These are phyloP conservation scores for Montifringilla adamsi DNA, from an alignment of 2,113 vertebrate genomes.

Conservation along the genomic window DNA sequence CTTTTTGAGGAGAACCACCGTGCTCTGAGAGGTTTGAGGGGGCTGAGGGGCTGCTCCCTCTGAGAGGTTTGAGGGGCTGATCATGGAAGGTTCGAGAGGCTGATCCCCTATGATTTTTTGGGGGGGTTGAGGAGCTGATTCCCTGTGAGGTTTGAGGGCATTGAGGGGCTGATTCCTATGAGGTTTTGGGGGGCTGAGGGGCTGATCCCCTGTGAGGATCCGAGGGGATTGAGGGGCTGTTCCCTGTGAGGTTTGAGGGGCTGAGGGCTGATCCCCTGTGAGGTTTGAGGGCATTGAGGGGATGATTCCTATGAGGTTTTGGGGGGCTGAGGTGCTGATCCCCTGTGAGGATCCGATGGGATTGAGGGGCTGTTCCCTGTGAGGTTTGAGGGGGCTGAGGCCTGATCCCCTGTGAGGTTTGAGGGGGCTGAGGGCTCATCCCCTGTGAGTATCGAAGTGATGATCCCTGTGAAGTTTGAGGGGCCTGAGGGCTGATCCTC, in stretches of 20 bases:
- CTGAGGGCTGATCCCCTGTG: not conserved
- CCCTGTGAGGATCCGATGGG: not conserved
- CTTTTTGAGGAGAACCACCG: not conserved
- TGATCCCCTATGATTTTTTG: not conserved
- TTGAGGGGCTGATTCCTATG: no score
- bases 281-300: not conserved
- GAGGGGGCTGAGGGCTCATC: not conserved
- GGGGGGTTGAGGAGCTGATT: not conserved
- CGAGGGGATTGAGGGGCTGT: not conserved
- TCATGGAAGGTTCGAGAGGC: not conserved
- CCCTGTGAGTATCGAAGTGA: no score
- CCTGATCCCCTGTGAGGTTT: not conserved
- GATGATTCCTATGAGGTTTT: accelerated
- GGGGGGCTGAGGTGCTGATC: not conserved
- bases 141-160: accelerated
- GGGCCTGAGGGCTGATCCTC: no score
- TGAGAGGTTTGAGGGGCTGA: not conserved
- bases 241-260: no score
- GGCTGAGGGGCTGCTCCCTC: not conserved
- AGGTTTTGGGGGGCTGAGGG: not conserved
- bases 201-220: not conserved
- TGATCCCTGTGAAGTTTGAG: accelerated
- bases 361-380: no score
- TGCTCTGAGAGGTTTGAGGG: not conserved
- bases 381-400: not conserved